Conservation (phyloP, 2,888 invertebrate genomes). For the Marasmarcha lunaedactyla region DNA sequence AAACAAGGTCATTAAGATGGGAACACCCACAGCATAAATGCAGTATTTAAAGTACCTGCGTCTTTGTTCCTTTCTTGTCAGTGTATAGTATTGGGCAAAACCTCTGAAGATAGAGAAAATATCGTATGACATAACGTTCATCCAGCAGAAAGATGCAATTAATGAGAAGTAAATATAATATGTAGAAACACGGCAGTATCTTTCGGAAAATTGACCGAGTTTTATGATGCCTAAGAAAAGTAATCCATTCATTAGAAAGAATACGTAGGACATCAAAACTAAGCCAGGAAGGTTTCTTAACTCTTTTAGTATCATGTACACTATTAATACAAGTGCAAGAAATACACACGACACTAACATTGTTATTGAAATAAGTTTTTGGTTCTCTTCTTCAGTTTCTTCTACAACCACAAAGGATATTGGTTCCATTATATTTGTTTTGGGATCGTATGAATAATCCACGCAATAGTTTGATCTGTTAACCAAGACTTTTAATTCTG, state of each 20-base stretch:
- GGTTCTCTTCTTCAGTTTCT: no score
- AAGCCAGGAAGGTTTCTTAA: constrained; percentile 33
- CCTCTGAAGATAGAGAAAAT: constrained; percentile 58
- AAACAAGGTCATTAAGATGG: constrained; percentile 30
- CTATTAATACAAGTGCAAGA: constrained; percentile 29
- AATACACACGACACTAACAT: constrained; percentile 28
- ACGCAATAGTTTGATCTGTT: no score
- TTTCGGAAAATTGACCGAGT: constrained; percentile 6
- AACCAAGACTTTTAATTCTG: no score
- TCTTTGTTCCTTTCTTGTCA: constrained; percentile 23
- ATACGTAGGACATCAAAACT: constrained; percentile 38
- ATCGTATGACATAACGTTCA: constrained; percentile 55
- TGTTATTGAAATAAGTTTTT: no score
- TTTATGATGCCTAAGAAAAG: constrained; percentile 28
- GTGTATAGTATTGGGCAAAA: no score
- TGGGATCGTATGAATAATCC: no score
- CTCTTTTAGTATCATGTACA: constrained; percentile 31
- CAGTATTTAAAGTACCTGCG: constrained; percentile 50
- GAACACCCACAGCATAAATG: constrained; percentile 42
- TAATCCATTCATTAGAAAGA: constrained; percentile 30
- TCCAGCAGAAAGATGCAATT: constrained; percentile 51
- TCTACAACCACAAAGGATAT: no score
- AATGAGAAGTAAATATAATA: constrained; percentile 36
- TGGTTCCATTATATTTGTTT: no score
- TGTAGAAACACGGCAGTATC: constrained; percentile 32